Evolutionary conservation across 2,113 vertebrate species (phyloP), one percentile per base, ranked within the genome.

Genomic region (Rhineura floridana): DNA sequence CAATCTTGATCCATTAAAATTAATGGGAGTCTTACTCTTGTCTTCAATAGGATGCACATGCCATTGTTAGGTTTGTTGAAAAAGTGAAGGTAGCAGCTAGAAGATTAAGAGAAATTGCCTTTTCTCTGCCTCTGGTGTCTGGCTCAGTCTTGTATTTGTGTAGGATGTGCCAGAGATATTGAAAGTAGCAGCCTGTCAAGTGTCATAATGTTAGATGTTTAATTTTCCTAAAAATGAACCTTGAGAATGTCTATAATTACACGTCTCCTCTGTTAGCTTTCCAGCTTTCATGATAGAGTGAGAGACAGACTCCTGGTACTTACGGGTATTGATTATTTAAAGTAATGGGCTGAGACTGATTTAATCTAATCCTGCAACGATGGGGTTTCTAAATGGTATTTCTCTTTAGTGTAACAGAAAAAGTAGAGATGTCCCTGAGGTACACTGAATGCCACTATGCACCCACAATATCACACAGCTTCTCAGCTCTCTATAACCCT

Each of bases 241-340:
- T 87, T 93, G 89, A 88, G 83, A 90, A 87, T 87, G 84, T 67
- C 88, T 0, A 0, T 93, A 95, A 91, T 93, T 91, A 83, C 89
- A 83, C 0, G 0, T 82, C 89, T 81, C 91, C 90, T 92, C 87
- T 91, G 83, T 85, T 70, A 93, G 86, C 88, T 91, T 83, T 39
- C 42, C 88, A 65, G 90, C 62, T 84, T 84, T 76, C 25, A 1
- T 81, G 88, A 91, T 90, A 85, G 94, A 93, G 93, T 84, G 87
- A 91, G 88, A 94, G 91, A 69, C 52, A 55, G 86, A 73, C 25
- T 84, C 82, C 83, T 63, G 85, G 88, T 91, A 90, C 93, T 95
- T 92, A 87, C 3, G 4, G 86, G 90, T 95, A 95, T 95, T 93
- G 95, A 94, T 96, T 94, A 90, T 92, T 93, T 92, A 83, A 94